phyloP scores from a whole-genome alignment of 2,113 vertebrate species.

The human (Homo sapiens) region DNA sequence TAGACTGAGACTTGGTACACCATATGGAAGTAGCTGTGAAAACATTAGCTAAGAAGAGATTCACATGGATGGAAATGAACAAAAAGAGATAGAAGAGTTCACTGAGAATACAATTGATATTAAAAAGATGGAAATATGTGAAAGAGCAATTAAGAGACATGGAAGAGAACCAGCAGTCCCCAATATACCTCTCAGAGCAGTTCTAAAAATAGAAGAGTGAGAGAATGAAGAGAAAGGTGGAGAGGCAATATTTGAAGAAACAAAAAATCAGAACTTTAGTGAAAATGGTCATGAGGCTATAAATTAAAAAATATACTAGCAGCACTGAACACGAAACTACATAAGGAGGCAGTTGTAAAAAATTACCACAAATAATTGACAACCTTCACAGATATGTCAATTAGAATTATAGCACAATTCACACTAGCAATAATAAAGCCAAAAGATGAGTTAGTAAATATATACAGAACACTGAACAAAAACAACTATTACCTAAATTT shows the following conservation, averaged over 20 bases:
- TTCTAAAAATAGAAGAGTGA: not conserved
- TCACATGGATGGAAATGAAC: rapidly evolving
- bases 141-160: not conserved
- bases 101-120: not conserved
- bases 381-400: too few relatives aligned
- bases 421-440: not conserved
- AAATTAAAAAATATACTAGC: not conserved
- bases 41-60: not conserved
- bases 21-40: not conserved
- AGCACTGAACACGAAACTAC: not conserved
- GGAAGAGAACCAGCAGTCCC: not conserved
- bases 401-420: not conserved
- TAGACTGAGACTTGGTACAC: rapidly evolving
- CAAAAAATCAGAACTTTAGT: not conserved
- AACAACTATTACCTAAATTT: not conserved
- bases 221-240: not conserved
- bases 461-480: not conserved
- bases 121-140: not conserved
- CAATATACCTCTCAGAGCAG: not conserved
- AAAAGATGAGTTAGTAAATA: not conserved
- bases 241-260: not conserved
- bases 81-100: not conserved
- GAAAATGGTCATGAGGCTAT: not conserved
- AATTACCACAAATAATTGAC: not conserved
- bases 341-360: not conserved